Evolutionary conservation across 2,888 invertebrate genomes (phyloP), one percentile per base, ranked within the genome.

Genomic region (Papilio demoleus): DNA sequence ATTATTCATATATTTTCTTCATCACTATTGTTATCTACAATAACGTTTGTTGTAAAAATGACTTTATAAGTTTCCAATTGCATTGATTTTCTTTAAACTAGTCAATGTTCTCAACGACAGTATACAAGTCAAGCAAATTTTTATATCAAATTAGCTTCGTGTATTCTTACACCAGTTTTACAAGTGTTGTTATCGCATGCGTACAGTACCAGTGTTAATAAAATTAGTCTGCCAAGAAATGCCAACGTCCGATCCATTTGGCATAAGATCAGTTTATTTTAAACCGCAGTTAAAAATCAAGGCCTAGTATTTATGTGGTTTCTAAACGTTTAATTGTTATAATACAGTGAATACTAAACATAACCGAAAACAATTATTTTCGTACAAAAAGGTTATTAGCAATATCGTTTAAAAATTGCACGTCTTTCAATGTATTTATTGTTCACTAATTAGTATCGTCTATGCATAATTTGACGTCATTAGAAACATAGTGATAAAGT

Each of bases 271-370:
- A 4, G n/a, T 66, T 66, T 66, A 60, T 66, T 66, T 66, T 66
- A 40, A 66, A 66, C 66, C 47, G 38, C 36, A 60, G 66, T 60
- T 66, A 66, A 65, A 66, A 59, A 60, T 50, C 66, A 58, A 58
- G 65, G 58, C 6, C 40, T 60, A 24, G 40, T 60, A 40, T 40
- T 40, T 40, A 11, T 22, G 22, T 22, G 36, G 14, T 27, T 27
- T 50, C 27, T 24, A 5, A 5, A 14, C 14, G 8, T 53, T 53
- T 27, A 19, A 45, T 45, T 19, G 2, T 45, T 17, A 3, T 4
- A 45, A 45, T 45, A 4, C 17, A 9, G n/a, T n/a, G n/a, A n/a
- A n/a, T n/a, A n/a, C n/a, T n/a, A n/a, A n/a, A n/a, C n/a, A n/a
- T n/a, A n/a, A n/a, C n/a, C n/a, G n/a, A n/a, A n/a, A n/a, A n/a